phyloP scores from a whole-genome alignment of 2,113 vertebrate species.

The Probosciger aterrimus region DNA sequence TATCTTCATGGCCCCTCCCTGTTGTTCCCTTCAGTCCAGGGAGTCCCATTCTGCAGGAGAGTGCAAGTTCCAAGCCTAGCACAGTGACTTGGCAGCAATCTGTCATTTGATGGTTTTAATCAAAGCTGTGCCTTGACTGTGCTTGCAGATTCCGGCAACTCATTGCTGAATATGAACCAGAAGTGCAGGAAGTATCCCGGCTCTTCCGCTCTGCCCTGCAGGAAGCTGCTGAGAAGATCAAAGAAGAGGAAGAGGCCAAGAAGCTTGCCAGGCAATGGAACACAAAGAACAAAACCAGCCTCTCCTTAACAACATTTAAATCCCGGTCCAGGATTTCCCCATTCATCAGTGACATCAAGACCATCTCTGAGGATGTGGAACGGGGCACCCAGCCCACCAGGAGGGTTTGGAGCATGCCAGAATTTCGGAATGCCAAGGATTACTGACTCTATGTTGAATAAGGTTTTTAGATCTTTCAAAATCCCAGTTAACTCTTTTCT shows the following conservation, averaged over 20 bases:
- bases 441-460: conserved; percentile 46
- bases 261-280: conserved; percentile 88
- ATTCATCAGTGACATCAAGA: conserved; percentile 88
- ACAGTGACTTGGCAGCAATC: background rate
- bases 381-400: conserved; percentile 69
- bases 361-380: conserved; percentile 94
- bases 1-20: background rate
- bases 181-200: conserved; percentile 84
- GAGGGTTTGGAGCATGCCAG: conserved; percentile 92
- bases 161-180: conserved; percentile 85
- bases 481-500: conserved; percentile 13
- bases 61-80: background rate
- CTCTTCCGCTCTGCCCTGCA: conserved; percentile 88
- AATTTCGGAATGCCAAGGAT: conserved; percentile 82
- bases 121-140: conserved; percentile 14
- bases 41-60: background rate
- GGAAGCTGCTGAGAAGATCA: conserved; percentile 83
- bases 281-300: conserved; percentile 82
- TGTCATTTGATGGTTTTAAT: background rate
- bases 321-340: conserved; percentile 89
- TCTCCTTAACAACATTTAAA: conserved; percentile 84
- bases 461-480: conserved; percentile 48
- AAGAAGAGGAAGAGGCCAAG: conserved; percentile 87
- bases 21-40: background rate
- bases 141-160: conserved; percentile 87